Evolutionary conservation across 2,888 invertebrate genomes (phyloP), one percentile per base, ranked within the genome.

Genomic region (Cheilosia vulpina): DNA sequence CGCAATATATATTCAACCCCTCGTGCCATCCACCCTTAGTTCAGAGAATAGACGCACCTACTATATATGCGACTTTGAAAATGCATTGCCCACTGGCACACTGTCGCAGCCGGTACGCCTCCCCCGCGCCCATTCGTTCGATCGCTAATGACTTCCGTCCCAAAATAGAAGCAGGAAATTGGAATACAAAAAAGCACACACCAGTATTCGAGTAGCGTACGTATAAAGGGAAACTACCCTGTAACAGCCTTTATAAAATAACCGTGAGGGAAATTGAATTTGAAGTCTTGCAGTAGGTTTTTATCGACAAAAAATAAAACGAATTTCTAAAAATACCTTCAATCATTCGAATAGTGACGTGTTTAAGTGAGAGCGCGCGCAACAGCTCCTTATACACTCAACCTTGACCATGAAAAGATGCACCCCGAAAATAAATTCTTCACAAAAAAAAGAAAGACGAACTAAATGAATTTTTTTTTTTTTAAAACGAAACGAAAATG

Each of bases 381-480:
- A 45, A 0, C 62, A 13, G n/a, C 15, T 57, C 21, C 55, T 55
- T 31, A 27, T 62, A 72, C 41, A 52, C 50, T 47, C 68, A 76
- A 81, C 85, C 85, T 81, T 85, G 85, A 68, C 76, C 76, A 85
- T 80, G 76, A 85, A 76, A 85, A 76, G 62, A 72, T 85, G 76
- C 72, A 81, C 63, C 52, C 57, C 52, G 31, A 77, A 81, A 76
- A 84, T 80, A 80, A 84, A 80, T 58, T 78, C 31, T 4, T 60
- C 21, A 62, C 0, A 34, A 11, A 38, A 43, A 43, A 17, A 21
- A 57, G 21, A 47, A 43, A 45, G 17, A 63, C 27, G 4, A 24
- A 53, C 7, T 55, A 55, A 55, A 52, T 52, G 21, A 60, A 1
- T 6, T 27, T 27, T 27, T 27, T 31, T 31, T 31, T 31, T 31